Conservation (phyloP, 1,140 invertebrate genomes). For the Orchestia grillus region DNA sequence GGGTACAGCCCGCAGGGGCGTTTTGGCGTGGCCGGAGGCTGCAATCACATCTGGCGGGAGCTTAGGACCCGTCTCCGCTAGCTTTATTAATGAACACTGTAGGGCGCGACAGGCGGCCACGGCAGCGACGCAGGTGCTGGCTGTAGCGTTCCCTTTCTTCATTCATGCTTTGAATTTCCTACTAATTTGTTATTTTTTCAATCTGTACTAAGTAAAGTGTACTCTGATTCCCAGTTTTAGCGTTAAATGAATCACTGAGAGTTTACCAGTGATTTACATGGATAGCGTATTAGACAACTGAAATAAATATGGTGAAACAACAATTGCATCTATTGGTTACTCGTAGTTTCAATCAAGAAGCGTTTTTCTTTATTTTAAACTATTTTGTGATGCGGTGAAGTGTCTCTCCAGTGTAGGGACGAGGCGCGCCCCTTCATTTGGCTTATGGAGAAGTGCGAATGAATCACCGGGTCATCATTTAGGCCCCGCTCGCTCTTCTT, state of each 20-base stretch:
- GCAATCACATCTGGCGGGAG: slow-evolving; percentile 51
- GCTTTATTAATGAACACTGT: slow-evolving; percentile 52
- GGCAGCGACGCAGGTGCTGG: background rate
- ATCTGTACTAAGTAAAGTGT: background rate
- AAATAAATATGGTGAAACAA: background rate
- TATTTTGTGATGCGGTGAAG: background rate
- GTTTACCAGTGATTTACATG: background rate
- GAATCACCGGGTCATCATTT: slow-evolving; percentile 50
- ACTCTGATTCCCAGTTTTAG: background rate
- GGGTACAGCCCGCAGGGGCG: too few species aligned
- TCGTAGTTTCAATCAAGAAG: background rate
- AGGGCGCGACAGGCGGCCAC: background rate
- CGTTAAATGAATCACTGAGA: background rate
- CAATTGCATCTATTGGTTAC: background rate
- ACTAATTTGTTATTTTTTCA: background rate
- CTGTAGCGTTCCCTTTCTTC: background rate
- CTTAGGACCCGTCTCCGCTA: slow-evolving; percentile 46
- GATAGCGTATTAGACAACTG: background rate
- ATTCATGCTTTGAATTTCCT: background rate
- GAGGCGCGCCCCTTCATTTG: slow-evolving; percentile 20
- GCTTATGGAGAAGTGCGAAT: slow-evolving; percentile 55
- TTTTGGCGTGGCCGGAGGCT: background rate
- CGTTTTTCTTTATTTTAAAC: background rate
- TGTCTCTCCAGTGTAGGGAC: background rate
- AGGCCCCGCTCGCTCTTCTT: slow-evolving; percentile 47